Conservation (phyloP, 2,797 vertebrate genomes). For the Synaphobranchus kaupii region DNA sequence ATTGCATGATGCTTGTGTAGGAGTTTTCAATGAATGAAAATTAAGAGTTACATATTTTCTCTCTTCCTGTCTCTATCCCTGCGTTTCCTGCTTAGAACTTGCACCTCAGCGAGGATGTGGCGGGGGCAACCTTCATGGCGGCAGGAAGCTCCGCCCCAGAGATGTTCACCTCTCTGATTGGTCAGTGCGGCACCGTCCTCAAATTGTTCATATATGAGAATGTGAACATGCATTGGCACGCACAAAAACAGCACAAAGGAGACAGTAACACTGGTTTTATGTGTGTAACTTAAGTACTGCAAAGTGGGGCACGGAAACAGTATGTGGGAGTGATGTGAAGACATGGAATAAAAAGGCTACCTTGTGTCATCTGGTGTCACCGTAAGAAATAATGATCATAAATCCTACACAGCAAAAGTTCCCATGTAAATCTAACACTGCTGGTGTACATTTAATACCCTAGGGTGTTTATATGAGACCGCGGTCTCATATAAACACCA, state of each 20-base stretch:
- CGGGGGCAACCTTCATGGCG: slow-evolving; percentile 83
- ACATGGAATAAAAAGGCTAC: neutral
- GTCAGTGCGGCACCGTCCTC: slow-evolving; percentile 57
- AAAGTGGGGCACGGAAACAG: neutral
- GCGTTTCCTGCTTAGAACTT: slow-evolving; percentile 66
- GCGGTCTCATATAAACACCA: too few species aligned
- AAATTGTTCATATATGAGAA: neutral
- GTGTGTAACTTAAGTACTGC: neutral
- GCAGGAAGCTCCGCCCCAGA: slow-evolving; percentile 82
- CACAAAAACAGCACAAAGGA: neutral
- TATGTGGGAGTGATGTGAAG: neutral
- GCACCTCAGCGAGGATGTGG: slow-evolving; percentile 80
- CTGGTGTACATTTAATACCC: too few species aligned
- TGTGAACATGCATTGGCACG: neutral
- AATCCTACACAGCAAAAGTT: neutral
- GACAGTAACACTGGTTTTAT: neutral
- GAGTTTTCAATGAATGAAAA: neutral
- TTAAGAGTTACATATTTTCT: neutral
- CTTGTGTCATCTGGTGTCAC: neutral
- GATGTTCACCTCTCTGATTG: slow-evolving; percentile 82
- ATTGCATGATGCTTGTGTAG: neutral
- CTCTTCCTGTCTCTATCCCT: neutral
- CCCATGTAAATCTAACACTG: too few species aligned
- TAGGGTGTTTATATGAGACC: too few species aligned
- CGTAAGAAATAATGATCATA: neutral